Percentiles rank a stretch among this genome's conserved stretches.
Conservation (phyloP, 1,140 invertebrate species). For the Dufourea novaeangliae region DNA sequence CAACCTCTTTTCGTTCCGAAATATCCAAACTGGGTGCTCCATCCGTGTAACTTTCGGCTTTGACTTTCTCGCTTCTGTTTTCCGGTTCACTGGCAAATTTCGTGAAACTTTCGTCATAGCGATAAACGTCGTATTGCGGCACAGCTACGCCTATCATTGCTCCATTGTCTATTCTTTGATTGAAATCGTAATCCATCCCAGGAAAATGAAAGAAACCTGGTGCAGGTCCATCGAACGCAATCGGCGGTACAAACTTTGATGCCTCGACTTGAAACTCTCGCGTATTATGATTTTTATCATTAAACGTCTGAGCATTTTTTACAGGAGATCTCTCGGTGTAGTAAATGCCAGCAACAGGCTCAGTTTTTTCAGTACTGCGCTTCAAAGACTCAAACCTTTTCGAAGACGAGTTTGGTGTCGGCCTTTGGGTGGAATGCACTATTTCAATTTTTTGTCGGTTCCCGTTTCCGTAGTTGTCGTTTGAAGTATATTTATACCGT, state of each 20-base stretch:
- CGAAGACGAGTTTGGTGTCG: too few species aligned
- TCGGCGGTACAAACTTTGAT: background rate
- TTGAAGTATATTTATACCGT: slow-evolving; percentile 3
- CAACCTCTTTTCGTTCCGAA: slow-evolving; percentile 57
- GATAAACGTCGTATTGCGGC: slow-evolving; percentile 54
- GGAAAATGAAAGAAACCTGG: slow-evolving; percentile 53
- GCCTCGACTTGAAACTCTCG: background rate
- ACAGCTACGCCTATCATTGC: slow-evolving; percentile 30
- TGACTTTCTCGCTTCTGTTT: slow-evolving; percentile 59
- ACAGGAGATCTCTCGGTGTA: background rate
- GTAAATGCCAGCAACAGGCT: background rate
- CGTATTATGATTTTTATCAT: background rate
- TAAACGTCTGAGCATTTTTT: too few species aligned
- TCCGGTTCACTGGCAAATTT: slow-evolving; percentile 60
- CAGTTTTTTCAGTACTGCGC: background rate
- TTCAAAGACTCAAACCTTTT: slow-evolving; percentile 12
- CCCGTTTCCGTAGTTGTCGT: background rate
- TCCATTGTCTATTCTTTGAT: slow-evolving; percentile 31
- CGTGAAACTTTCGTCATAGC: slow-evolving; percentile 57
- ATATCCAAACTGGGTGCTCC: slow-evolving; percentile 57
- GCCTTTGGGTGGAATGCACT: background rate
- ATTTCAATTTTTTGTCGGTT: background rate
- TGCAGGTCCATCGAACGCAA: slow-evolving; percentile 31
- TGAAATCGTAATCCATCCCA: slow-evolving; percentile 48
- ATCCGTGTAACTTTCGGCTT: slow-evolving; percentile 62